Base-by-base conservation (phyloP, 30 jellyfish, hydroid and myxozoan species). In the Hydractinia symbiolongicarpus region DNA sequence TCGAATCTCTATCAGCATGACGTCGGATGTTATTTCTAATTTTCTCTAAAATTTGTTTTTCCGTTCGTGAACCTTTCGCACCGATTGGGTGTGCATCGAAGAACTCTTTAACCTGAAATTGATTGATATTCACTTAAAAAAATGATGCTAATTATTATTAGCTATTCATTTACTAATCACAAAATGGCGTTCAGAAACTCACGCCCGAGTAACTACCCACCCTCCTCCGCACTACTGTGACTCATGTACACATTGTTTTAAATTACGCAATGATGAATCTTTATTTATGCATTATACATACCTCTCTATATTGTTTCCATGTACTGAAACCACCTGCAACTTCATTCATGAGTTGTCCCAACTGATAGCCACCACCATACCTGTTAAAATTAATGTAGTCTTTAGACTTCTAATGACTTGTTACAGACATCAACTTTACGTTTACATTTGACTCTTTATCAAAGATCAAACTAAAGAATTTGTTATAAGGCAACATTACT, bases 251-350 rank as follows among this genome's bases (percentile, higher is more conserved):
- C 19, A 11, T 17, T 58, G 19, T 58, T 58, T 58, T 58, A 17
- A 9, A 58, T 30, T 30, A 0, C 44, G 44, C 44, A 30, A 30
- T 30, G 44, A 30, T 30, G 44, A 0, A 0, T 2, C 44, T 0
- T 30, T 30, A 30, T 30, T 30, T 30, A 30, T 30, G 44, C 2
- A 30, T 30, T 13, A 15, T 19, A 16, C 77, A 6, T 80, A 93
- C 98, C 95, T 74, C 83, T 61, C 83, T 79, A 53, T 73, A 82
- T 50, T 81, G 90, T 14, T 61, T 50, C 14, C 69, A 61, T 51
- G 95, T 93, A 77, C 53, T 88, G 58, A 93, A 93, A 17, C 98
- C 98, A 61, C 98, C 96, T 13, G 95, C 96, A n/a, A 93, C 98
- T 81, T 93, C 98, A 13, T 93, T 76, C 11, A 93, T 82, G 74